Base-by-base conservation (phyloP, 2,888 invertebrate species). In the Coronaproctus castanopsis region DNA sequence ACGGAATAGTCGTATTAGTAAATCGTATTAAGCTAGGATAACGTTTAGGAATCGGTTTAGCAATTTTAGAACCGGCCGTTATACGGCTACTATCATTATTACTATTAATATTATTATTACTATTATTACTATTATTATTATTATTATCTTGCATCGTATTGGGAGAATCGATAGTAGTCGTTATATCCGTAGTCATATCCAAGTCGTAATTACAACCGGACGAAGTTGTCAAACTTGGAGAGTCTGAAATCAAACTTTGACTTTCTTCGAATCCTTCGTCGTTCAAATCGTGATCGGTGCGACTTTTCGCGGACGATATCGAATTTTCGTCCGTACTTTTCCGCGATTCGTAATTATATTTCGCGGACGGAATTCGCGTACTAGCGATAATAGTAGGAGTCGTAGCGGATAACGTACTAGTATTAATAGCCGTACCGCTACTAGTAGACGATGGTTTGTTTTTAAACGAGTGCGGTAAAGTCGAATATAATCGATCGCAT, bases 231-330 rank as follows among this genome's bases (percentile, higher is more conserved):
- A 87, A 87, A 54, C 87, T 87, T 2, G 87, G 82, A 5, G 86
- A 87, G 70, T 88, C 88, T 0, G 88, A 88, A 67, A 87, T 85
- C 57, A 89, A 75, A 68, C 87, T 88, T 68, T 88, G 88, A 0
- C 87, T 87, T 73, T 90, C 90, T 70, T 90, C 89, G 68, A 90
- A 90, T 18, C 90, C 89, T 75, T 90, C 89, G 69, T 90, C 90
- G 68, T 87, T 85, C 53, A 83, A 70, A 66, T 89, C 88, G 64
- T 81, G 81, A 64, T 84, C 83, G 60, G 71, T 73, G 66, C 69
- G 71, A 62, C 68, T 69, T 20, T 65, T 73, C 57, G 66, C 69
- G 56, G 69, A 70, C 61, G 69, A 71, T 62, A 70, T 65, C 24
- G 76, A 76, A 69, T 77, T 77, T 0, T 78, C 73, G 8, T 36